Evolutionary conservation across 2,797 vertebrate genomes (phyloP), one percentile per base, ranked within the genome.

Genomic region (Gadopsis marmoratus): DNA sequence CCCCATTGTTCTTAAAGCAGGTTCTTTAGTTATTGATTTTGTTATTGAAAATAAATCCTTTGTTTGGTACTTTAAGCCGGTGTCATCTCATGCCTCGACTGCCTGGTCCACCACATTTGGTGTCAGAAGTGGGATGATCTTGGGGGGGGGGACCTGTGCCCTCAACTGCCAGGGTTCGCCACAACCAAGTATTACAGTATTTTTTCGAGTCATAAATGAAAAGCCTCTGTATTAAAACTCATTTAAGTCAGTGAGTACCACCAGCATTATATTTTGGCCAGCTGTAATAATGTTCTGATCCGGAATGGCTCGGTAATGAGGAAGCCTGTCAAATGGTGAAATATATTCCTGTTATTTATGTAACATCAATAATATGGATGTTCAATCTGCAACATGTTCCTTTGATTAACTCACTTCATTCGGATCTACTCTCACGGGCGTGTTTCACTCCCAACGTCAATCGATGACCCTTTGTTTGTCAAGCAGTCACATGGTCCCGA

Each of bases 381-480:
- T 90, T 87, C 76, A 83, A 90, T 92, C 92, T 61, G 61, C 87
- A 89, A 78, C 90, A 83, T 88, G 89, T 85, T 88, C 79, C 79
- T 90, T 87, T 95, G 92, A 95, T 95, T 93, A 93, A 95, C 92
- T 94, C 85, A 79, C 88, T 93, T 92, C 85, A 91, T 93, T 93
- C 82, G 55, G 83, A 85, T 87, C 84, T 84, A 80, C 89, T 91
- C 91, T 92, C 90, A 58, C 19, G 85, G 90, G 88, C 62, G 90
- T 91, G 80, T 91, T 91, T 92, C 89, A 71, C 79, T 74, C 67
- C 41, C 88, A 35, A 79, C 84, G 56, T 48, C 74, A 71, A 90
- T 94, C 92, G 62, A 92, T 92, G 83, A 65, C 76, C 60, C 72
- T 60, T 76, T 91, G 81, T 89, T 90, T 88, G 88, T 86, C 92